Evolutionary conservation across 2,113 vertebrate species (phyloP), one percentile per base, ranked within the genome.

Genomic region (Danio rerio): DNA sequence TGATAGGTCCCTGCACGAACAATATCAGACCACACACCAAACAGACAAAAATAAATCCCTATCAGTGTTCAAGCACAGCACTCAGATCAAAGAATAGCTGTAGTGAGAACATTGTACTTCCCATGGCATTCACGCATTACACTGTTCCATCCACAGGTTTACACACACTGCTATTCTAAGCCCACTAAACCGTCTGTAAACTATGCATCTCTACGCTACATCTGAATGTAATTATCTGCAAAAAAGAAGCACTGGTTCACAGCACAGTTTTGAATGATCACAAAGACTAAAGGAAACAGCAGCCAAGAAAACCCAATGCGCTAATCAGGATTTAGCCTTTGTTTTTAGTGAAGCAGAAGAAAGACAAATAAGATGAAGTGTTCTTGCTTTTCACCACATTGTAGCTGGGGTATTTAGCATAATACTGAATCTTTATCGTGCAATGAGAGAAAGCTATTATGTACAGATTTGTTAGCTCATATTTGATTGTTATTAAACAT

Each of bases 191-290:
- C 15, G 88, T 87, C 91, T 93, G 91, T 90, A 88, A 90, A 88
- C 91, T 87, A 87, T 87, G 81, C 89, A 71, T 80, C 89, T 89
- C 89, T 86, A 85, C 84, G 90, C 89, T 79, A 86, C 88, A 91
- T 90, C 84, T 91, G 85, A 87, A 65, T 73, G 83, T 90, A 93
- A 93, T 93, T 92, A 92, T 88, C 87, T 88, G 84, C 88, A 88
- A 91, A 75, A 91, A 90, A 83, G 87, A 86, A 87, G 77, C 83
- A 84, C 84, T 85, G 88, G 89, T 88, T 83, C 81, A 84, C 82
- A 68, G 85, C 66, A 85, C 86, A 73, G 84, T 88, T 88, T 86
- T 88, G 84, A 83, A 72, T 86, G 86, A 82, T 58, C 59, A 69
- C 89, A 92, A 89, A n/a, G n/a, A n/a, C n/a, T n/a, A n/a, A n/a